Conservation (phyloP, 2,888 invertebrate species). For the Thelaira solivaga region DNA sequence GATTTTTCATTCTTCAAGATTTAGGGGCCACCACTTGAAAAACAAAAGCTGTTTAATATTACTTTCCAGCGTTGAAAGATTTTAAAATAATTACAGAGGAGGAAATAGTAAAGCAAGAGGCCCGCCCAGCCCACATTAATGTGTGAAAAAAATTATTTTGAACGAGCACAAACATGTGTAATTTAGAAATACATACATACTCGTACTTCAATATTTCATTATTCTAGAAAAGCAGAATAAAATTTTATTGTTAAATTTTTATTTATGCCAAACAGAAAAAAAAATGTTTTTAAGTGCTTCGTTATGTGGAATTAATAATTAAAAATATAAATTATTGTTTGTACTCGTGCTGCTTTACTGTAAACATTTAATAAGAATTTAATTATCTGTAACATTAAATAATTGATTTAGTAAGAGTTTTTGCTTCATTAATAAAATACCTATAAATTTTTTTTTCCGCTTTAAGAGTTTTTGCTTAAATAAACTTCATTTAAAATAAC, state of each 20-base stretch:
- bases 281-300: not conserved
- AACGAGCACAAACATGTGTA: not conserved
- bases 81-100: conserved; percentile 11
- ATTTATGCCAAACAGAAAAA: no score
- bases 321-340: not conserved
- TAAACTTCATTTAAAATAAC: no score
- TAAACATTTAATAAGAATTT: not conserved
- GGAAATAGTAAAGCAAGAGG: not conserved
- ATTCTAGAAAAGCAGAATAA: no score
- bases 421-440: not conserved
- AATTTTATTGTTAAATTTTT: no score
- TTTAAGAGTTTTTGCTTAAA: no score
- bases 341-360: no score
- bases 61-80: conserved; percentile 50
- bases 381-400: not conserved
- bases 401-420: not conserved
- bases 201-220: no score
- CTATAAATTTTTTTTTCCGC: no score
- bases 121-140: not conserved
- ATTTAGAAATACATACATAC: not conserved
- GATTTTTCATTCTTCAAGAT: no score
- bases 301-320: not conserved
- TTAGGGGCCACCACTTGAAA: conserved; percentile 26
- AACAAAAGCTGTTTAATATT: conserved; percentile 51
- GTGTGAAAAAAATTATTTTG: not conserved